phyloP scores from a whole-genome alignment of 1,140 invertebrate genomes.

The Tetranychus cinnabarinus region DNA sequence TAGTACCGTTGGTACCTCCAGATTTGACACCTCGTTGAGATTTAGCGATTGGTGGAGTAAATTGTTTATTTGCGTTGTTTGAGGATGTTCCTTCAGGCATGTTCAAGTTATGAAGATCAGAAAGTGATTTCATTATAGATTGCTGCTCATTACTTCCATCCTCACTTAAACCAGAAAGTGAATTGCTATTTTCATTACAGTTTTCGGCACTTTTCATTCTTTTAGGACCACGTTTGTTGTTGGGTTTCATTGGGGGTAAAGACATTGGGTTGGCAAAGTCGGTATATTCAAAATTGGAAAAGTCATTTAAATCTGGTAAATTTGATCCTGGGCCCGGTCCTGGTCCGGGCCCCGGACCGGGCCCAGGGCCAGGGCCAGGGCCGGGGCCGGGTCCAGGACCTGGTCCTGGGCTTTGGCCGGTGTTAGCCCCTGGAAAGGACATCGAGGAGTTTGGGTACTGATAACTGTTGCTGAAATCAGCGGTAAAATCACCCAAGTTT shows the following conservation, averaged over 20 bases:
- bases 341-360: too few relatives aligned
- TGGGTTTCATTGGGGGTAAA: constrained; percentile 1
- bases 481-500: not conserved
- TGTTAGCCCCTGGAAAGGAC: not conserved
- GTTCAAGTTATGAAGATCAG: constrained; percentile 4
- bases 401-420: not conserved
- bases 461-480: not conserved
- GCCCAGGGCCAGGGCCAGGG: too few relatives aligned
- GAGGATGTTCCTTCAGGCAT: not conserved
- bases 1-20: not conserved
- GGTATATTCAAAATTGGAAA: not conserved
- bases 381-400: too few relatives aligned
- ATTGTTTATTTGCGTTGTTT: not conserved
- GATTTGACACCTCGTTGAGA: not conserved
- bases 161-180: not conserved
- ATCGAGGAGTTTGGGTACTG: not conserved
- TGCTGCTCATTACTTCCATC: constrained; percentile 5
- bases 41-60: not conserved
- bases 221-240: constrained; percentile 8
- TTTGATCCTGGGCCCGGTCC: not conserved
- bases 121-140: constrained; percentile 5
- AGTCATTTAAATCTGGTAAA: constrained; percentile 1
- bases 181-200: constrained; percentile 7
- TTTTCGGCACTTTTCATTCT: constrained; percentile 3
- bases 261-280: not conserved